phyloP scores from a whole-genome alignment of 2,797 vertebrate species.

The Pseudochaenichthys georgianus region DNA sequence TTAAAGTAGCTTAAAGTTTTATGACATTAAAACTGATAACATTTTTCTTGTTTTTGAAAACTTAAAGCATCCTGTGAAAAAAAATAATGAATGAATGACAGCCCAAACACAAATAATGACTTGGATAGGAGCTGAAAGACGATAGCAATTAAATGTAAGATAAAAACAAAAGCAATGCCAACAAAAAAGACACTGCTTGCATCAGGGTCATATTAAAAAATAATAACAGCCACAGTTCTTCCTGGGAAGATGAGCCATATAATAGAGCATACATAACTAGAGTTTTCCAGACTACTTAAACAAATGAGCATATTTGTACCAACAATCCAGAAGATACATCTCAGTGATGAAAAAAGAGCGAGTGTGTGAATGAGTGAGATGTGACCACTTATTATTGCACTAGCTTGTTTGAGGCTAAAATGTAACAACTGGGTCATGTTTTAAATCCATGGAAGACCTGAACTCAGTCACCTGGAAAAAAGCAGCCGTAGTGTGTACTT shows the following conservation, averaged over 20 bases:
- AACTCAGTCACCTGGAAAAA: conserved; percentile 50
- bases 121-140: not conserved
- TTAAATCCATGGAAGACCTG: conserved; percentile 55
- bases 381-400: conserved; percentile 52
- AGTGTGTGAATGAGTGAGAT: conserved; percentile 20
- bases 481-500: conserved; percentile 57
- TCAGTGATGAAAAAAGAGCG: conserved; percentile 5
- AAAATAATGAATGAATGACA: conserved; percentile 7
- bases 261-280: conserved; percentile 43
- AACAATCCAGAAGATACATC: conserved; percentile 27
- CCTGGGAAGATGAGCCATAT: conserved; percentile 58
- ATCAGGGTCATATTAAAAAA: conserved; percentile 13
- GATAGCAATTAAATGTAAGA: conserved; percentile 4
- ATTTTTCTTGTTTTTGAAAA: not conserved
- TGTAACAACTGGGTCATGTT: conserved; percentile 57
- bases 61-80: conserved; percentile 13
- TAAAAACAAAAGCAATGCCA: not conserved
- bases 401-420: conserved; percentile 49
- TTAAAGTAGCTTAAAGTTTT: conserved; percentile 5
- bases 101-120: not conserved
- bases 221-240: conserved; percentile 34
- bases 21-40: not conserved
- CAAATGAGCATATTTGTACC: conserved; percentile 41
- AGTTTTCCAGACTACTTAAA: conserved; percentile 41
- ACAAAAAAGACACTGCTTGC: conserved; percentile 5